Conservation (phyloP, 2,888 invertebrate species). For the Epinotia demarniana region DNA sequence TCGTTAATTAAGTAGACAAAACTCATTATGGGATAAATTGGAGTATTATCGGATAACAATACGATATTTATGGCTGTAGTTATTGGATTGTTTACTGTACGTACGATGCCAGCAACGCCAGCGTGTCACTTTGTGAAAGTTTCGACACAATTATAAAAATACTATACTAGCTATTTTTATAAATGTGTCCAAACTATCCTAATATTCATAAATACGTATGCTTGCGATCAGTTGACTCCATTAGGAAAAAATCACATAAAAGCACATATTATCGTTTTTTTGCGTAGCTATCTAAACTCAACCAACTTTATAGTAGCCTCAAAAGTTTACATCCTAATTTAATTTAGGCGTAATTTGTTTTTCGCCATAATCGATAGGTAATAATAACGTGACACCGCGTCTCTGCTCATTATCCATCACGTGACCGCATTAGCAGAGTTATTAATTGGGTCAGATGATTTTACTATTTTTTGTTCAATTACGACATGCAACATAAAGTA, state of each 20-base stretch:
- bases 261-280: too few species aligned
- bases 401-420: conserved; percentile 46
- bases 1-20: conserved; percentile 44
- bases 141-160: background rate
- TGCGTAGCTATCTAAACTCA: too few species aligned
- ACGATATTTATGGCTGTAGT: conserved; percentile 42
- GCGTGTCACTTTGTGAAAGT: background rate
- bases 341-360: background rate
- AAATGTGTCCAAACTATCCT: too few species aligned
- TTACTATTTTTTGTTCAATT: conserved; percentile 11
- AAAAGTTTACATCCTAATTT: background rate
- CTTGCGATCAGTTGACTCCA: background rate
- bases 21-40: conserved; percentile 36
- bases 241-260: too few species aligned
- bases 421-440: conserved; percentile 22
- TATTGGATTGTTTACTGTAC: conserved; percentile 13
- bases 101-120: background rate
- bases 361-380: conserved; percentile 31
- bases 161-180: background rate
- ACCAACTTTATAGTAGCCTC: too few species aligned
- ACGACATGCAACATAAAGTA: background rate
- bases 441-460: conserved; percentile 34
- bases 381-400: conserved; percentile 50
- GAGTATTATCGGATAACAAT: conserved; percentile 29
- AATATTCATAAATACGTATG: too few species aligned